Evolutionary conservation across 2,888 invertebrate species (phyloP).

Genomic region (Oxyscelio sp.): DNA sequence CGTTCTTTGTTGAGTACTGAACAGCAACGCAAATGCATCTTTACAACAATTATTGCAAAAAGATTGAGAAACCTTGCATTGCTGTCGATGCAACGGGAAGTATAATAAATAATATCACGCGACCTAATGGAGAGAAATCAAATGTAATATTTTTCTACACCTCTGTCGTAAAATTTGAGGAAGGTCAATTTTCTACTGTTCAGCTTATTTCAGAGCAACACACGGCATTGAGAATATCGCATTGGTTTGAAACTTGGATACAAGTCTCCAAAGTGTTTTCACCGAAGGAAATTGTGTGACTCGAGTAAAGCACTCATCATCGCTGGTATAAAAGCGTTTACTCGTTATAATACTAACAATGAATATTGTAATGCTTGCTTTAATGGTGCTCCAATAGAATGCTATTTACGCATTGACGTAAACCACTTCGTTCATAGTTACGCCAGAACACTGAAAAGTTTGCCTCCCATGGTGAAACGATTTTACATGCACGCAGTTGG

Average conservation of each 20-base stretch:
- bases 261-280: neutral
- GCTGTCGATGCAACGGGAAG: conserved; percentile 24
- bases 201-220: conserved; percentile 32
- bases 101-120: neutral
- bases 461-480: conserved; percentile 19
- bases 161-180: conserved; percentile 7
- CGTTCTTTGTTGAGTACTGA: conserved; percentile 29
- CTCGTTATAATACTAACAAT: conserved; percentile 9
- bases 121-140: conserved; percentile 9
- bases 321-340: conserved; percentile 41
- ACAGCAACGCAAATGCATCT: conserved; percentile 24
- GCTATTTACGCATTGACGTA: conserved; percentile 42
- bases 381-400: neutral
- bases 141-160: conserved; percentile 26
- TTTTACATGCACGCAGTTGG: conserved; percentile 52
- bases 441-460: neutral
- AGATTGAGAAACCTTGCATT: neutral
- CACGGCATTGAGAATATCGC: conserved; percentile 19
- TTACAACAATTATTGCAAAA: conserved; percentile 46
- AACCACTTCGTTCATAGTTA: conserved; percentile 44
- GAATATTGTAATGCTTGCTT: conserved; percentile 45
- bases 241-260: conserved; percentile 35
- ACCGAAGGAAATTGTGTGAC: conserved; percentile 34
- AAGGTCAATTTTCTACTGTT: conserved; percentile 33
- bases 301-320: conserved; percentile 34